Evolutionary conservation across 2,888 invertebrate genomes (phyloP).

Genomic region (Andricus curvator): DNA sequence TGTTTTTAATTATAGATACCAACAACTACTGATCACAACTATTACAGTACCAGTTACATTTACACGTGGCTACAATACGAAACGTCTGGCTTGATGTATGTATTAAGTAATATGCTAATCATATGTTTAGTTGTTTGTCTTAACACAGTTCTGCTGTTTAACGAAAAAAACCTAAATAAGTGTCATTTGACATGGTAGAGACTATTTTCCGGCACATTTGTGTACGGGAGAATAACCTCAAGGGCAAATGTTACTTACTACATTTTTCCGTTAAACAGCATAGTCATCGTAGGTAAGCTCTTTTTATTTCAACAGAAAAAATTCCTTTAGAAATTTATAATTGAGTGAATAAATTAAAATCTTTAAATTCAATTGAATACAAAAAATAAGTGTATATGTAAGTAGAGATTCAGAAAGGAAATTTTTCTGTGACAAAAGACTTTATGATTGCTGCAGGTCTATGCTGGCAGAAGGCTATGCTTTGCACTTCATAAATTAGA

Average conservation of each 20-base stretch:
- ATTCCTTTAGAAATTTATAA: background rate
- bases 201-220: too few relatives aligned
- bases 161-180: background rate
- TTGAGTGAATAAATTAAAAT: too few relatives aligned
- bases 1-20: constrained; percentile 38
- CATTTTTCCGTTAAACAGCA: too few relatives aligned
- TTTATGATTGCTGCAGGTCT: background rate
- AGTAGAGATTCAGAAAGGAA: background rate
- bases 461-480: background rate
- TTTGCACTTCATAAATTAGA: background rate
- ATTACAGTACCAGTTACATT: constrained; percentile 41
- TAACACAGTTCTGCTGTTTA: background rate
- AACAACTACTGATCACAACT: constrained; percentile 41
- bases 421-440: background rate
- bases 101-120: constrained; percentile 21
- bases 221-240: too few relatives aligned
- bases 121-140: constrained; percentile 19
- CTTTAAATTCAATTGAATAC: too few relatives aligned
- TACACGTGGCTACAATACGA: constrained; percentile 39
- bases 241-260: too few relatives aligned
- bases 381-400: too few relatives aligned
- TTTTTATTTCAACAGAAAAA: background rate
- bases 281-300: too few relatives aligned
- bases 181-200: background rate
- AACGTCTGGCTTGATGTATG: constrained; percentile 21